Base-by-base conservation (phyloP, 92 coral and sea anemone genomes). In the Epizoanthus stellaris region DNA sequence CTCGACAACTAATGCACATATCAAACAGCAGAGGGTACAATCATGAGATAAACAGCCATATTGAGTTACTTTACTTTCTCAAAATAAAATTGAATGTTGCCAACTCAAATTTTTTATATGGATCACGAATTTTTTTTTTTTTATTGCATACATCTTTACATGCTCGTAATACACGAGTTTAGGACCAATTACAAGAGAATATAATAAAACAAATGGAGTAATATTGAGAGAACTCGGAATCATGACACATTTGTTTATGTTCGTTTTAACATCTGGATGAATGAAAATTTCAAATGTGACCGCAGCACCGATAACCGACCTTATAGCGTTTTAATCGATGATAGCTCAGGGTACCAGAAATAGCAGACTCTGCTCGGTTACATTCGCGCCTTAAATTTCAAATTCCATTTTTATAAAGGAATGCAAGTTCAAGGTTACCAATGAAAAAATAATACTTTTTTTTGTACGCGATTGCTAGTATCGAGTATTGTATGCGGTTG, bases 241-340 rank as follows among this genome's bases (percentile, higher is more conserved):
- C 34, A 3, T 17, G 15, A 30, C 40, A 23, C 23, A 47, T 25
- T 75, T 75, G 53, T 59, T 58, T 58, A 76, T 59, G 17, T 59
- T 34, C 81, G 11, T 47, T 76, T 36, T 53, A 65, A 38, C 66
- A 58, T 76, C 81, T 76, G 43, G 4, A 23, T 59, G 68, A 57
- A 59, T 10, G 40, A 3, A 76, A 57, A 34, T 7, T 58, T 54
- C 67, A 75, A 75, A 75, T 58, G 34, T 54, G 81, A 13, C 12
- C 67, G 68, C 52, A 16, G 45, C 4, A 43, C 54, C 10, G 8
- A 49, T 11, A 11, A 49, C 2, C 10, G 54, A 49, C 8, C 8
- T 49, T 49, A 11, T 1, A 9, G 10, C 10, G 10, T 49, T 49
- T 49, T 49, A 8, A 49, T 49, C 54, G 54, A 49, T 49, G 54